A percentile compares a stretch with the other conserved stretches of the same genome.
Evolutionary conservation across 1,140 invertebrate genomes (phyloP).

Genomic region (Drosophila simulans): DNA sequence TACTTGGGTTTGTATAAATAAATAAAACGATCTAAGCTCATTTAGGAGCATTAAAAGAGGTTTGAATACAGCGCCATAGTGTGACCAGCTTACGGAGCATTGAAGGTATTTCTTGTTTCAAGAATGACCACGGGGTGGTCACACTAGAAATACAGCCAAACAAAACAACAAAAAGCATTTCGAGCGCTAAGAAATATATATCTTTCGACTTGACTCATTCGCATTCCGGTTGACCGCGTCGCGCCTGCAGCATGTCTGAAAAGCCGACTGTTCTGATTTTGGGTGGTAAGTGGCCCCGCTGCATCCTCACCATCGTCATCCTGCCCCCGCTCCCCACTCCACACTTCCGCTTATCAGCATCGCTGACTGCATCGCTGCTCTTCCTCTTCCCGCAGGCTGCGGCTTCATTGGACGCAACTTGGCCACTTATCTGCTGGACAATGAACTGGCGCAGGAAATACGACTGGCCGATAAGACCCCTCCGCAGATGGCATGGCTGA

Average conservation of each 20-base stretch:
- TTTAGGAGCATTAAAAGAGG: no score
- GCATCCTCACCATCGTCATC: not conserved
- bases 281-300: conserved; percentile 69
- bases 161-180: conserved; percentile 30
- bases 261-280: conserved; percentile 82
- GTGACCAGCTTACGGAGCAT: not conserved
- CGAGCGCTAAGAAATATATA: conserved; percentile 24
- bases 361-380: conserved; percentile 23
- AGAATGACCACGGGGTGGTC: not conserved
- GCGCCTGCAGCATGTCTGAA: conserved; percentile 72
- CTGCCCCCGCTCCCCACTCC: not conserved
- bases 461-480: conserved; percentile 96
- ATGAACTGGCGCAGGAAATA: conserved; percentile 90
- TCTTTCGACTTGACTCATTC: conserved; percentile 39
- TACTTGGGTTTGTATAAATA: no score
- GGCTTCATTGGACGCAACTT: conserved; percentile 96
- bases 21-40: no score
- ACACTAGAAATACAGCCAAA: conserved; percentile 17
- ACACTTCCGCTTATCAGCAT: conserved; percentile 30
- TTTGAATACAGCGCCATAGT: conserved; percentile 1
- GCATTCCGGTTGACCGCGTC: conserved; percentile 34
- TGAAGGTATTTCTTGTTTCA: not conserved
- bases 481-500: conserved; percentile 95
- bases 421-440: conserved; percentile 91
- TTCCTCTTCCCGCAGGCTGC: conserved; percentile 87